These are phyloP conservation scores for Rhinolophus sinicus DNA, from an alignment of 2,113 vertebrate genomes.

Conservation along the genomic window DNA sequence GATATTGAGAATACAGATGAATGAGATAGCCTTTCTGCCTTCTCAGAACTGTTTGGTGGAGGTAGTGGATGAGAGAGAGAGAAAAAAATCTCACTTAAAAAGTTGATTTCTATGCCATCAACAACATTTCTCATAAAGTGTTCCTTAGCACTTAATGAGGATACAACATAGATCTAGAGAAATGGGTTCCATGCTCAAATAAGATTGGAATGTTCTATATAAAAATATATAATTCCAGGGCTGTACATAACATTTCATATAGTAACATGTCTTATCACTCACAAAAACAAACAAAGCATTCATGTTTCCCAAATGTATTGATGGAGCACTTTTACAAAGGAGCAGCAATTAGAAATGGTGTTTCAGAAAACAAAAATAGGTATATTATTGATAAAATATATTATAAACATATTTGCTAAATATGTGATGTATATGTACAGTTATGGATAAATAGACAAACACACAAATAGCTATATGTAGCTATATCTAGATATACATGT, in stretches of 20 bases:
- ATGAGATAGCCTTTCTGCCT: not conserved
- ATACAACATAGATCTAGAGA: not conserved
- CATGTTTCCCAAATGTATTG: not conserved
- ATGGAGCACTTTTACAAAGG: not conserved
- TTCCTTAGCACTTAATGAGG: not conserved
- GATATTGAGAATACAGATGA: not conserved
- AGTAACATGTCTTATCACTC: not conserved
- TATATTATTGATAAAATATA: not conserved
- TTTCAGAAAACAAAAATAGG: not conserved
- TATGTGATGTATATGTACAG: not conserved
- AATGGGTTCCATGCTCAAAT: not conserved
- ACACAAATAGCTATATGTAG: not conserved
- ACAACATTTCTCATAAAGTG: not conserved
- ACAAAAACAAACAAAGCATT: not conserved
- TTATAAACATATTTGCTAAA: not conserved
- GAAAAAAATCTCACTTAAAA: not conserved
- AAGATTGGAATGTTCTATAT: not conserved
- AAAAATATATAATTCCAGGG: not conserved
- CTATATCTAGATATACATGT: not conserved
- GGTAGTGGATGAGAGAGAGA: not conserved
- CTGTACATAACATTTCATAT: not conserved
- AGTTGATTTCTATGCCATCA: not conserved
- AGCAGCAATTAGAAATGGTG: not conserved
- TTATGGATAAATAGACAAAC: not conserved
- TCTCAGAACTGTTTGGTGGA: not conserved